phyloP scores from a whole-genome alignment of 2,888 invertebrate genomes.

The Lingula anatina region DNA sequence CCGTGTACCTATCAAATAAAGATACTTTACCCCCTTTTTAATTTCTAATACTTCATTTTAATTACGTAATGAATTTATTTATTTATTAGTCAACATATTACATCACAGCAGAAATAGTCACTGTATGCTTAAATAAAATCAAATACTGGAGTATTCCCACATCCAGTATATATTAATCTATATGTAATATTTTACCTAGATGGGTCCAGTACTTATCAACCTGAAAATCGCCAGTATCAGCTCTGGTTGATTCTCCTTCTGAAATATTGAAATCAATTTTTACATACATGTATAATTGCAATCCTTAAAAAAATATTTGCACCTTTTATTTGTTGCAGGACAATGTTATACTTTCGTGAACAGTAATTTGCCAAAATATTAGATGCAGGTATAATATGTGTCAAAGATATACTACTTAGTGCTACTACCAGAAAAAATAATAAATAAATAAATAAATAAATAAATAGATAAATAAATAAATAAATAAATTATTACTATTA shows the following conservation, averaged over 20 bases:
- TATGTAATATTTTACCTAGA: conserved; percentile 16
- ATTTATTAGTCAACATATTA: too few species aligned
- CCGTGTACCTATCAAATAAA: too few species aligned
- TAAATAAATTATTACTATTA: too few species aligned
- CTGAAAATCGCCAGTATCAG: conserved; percentile 16
- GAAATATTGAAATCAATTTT: conserved; percentile 5
- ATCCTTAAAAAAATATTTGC: not conserved
- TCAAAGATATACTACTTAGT: too few species aligned
- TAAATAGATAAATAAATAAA: too few species aligned
- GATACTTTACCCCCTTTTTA: too few species aligned
- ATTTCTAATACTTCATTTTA: too few species aligned
- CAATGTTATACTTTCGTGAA: conserved; percentile 14
- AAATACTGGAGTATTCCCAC: not conserved
- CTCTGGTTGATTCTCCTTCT: conserved; percentile 23
- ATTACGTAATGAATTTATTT: too few species aligned
- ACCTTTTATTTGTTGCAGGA: conserved; percentile 16
- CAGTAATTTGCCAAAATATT: conserved; percentile 15
- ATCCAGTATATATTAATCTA: not conserved
- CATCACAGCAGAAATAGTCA: too few species aligned
- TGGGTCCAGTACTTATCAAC: conserved; percentile 22
- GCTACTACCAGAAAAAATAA: too few species aligned
- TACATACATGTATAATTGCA: not conserved
- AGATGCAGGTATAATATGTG: too few species aligned
- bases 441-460: too few species aligned
- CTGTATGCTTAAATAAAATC: not conserved